Evolutionary conservation across 1,140 invertebrate species (phyloP), one percentile per base, ranked within the genome.

Genomic region (Neodiprion lecontei): DNA sequence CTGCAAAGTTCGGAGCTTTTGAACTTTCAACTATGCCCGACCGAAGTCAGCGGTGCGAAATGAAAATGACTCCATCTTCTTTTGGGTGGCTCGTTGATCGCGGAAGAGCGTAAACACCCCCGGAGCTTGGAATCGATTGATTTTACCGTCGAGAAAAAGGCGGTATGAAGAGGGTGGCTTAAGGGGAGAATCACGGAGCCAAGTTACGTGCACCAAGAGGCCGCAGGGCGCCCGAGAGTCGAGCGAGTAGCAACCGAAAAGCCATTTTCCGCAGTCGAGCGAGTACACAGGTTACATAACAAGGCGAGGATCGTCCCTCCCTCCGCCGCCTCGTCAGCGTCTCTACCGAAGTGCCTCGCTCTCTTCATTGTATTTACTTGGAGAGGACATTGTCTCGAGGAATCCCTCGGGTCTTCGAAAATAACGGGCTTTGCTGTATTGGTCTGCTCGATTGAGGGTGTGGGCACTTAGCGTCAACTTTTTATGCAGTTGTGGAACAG

Each of bases 261-360:
- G 69, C 71, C 77, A 82, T 82, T 79, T 79, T 82, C 61, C 74
- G 67, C 50, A 53, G n/a, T 11, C 50, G 17, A 73, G 50, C n/a
- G 73, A 66, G 17, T 75, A 76, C 67, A 74, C 61, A 28, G 74
- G 75, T 81, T 81, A 82, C 81, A 75, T 80, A 82, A 83, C 79
- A 79, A 79, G 72, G 73, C 10, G 50, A 53, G 1, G 50, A 10
- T 53, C 50, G 50, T 53, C 10, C n/a, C 10, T 53, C 10, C 10
- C n/a, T 11, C 10, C 73, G 76, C 74, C 68, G 73, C 74, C 72
- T 74, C 71, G 76, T 79, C 78, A 79, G 78, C 72, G 72, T 49
- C 21, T 76, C 80, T 66, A 70, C 11, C 40, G 10, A 53, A 10
- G 50, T 11, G 50, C n/a, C 1, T 10, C 50, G 10, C n/a, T n/a